Evolutionary conservation across 2,888 invertebrate species (phyloP), one percentile per base, ranked within the genome.

Genomic region (Embidobia sp.): DNA sequence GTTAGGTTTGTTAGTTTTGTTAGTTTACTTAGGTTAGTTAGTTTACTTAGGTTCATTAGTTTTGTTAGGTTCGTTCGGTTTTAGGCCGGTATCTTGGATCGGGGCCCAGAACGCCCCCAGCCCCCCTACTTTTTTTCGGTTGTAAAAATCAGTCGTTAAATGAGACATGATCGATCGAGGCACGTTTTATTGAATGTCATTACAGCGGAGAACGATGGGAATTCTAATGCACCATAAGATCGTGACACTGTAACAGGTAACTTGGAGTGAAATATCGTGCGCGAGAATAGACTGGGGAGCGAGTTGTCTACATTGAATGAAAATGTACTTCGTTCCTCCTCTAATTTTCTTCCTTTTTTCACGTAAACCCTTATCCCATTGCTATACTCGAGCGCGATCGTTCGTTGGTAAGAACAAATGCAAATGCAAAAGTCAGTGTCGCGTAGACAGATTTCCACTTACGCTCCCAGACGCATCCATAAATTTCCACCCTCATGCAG

Each of bases 401-500:
- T 37, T 48, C 40, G 29, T 15, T 40, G 44, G 35, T 51, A 53
- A 61, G 49, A 69, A 74, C 61, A 61, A 74, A 69, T 69, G 69
- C 67, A 59, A 76, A 76, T 76, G 69, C 59, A 64, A 70, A 64
- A 70, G 46, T 64, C 42, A 69, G 70, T 44, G 64, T 59, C 57
- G 37, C 19, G 51, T 51, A 66, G 51, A 77, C 49, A 69, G 67
- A 77, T 64, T 75, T 78, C 49, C 86, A 91, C 92, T 93, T 90
- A 94, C 94, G 94, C 89, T 92, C 92, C 93, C 94, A 94, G 33
- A 91, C 90, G 90, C 97, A 98, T 77, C 97, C 97, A 88, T 96
- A 97, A 66, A 97, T 91, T 88, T 98, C 98, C 33, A 97, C 95
- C 80, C 97, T 90, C 95, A 98, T 95, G 90, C 97, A 98, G 48